Base-by-base conservation (phyloP, 2,888 invertebrate species). In the Thyatira batis region DNA sequence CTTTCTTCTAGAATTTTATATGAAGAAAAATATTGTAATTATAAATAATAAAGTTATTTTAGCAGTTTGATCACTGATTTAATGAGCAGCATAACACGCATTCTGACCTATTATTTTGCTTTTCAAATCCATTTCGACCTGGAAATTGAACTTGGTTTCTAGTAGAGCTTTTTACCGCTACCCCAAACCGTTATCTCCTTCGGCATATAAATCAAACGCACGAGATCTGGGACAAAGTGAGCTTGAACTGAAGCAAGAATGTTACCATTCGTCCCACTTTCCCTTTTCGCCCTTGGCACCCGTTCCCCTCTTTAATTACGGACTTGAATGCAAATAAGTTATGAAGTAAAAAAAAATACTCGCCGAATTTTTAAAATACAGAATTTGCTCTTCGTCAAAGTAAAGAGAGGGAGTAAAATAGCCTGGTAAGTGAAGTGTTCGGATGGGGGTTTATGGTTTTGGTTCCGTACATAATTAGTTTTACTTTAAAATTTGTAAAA, bases 281-380 rank as follows among this genome's bases (percentile, higher is more conserved):
- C 51, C 45, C 27, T 52, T 52, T 51, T 50, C 60, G 57, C 64
- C 63, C 61, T 69, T 67, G 57, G 65, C 63, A 58, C 63, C 66
- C 57, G 52, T 61, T 70, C 60, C 45, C 65, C 54, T 69, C 65
- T 61, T 74, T 82, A 79, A 83, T 83, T 78, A 82, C 66, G 67
- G 78, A 75, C 73, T 76, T 69, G 63, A 84, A 84, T 87, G 82
- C 82, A 87, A 88, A 87, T 84, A 82, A 76, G 72, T 76, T 67
- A 69, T 73, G 73, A 79, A 79, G 75, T 71, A 57, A 61, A 76
- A 78, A 80, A 85, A 81, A 71, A 68, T 67, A 69, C 56, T 71
- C 66, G 45, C 45, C 45, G 45, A 52, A 66, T 65, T 27, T 51
- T 45, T 62, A 63, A 62, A 73, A 71, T 72, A 73, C 52, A 73